These are phyloP conservation scores for Musca domestica DNA, from an alignment of 1,140 invertebrate species.

Conservation along the genomic window DNA sequence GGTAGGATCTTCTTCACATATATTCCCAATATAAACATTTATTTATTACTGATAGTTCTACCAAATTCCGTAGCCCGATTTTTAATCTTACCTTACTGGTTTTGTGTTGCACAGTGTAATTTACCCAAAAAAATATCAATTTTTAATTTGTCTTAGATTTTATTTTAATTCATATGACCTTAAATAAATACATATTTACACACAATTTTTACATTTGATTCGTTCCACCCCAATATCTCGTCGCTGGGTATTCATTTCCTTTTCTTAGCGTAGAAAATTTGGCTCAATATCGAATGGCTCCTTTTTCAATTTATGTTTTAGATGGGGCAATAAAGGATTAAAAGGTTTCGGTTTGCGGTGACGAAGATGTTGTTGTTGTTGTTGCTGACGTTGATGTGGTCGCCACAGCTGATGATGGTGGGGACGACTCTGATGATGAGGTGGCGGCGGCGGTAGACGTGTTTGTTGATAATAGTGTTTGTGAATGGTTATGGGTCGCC, in stretches of 20 bases:
- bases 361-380: not conserved
- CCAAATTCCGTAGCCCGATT: too few relatives aligned
- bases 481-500: slow-evolving; percentile 45
- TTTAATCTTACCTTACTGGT: too few relatives aligned
- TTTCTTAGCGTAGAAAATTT: not conserved
- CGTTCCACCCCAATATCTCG: too few relatives aligned
- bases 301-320: slow-evolving; percentile 13
- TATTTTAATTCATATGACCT: too few relatives aligned
- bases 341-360: not conserved
- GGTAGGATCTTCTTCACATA: too few relatives aligned
- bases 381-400: not conserved
- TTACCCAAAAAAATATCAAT: too few relatives aligned
- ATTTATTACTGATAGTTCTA: too few relatives aligned
- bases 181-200: too few relatives aligned
- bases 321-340: not conserved
- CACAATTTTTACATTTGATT: too few relatives aligned
- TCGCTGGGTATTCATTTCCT: not conserved
- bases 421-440: slow-evolving; percentile 24
- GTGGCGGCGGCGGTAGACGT: slow-evolving; percentile 34
- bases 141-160: too few relatives aligned
- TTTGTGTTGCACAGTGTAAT: too few relatives aligned
- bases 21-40: too few relatives aligned
- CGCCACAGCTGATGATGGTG: not conserved
- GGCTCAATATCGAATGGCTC: not conserved
- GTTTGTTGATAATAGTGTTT: slow-evolving; percentile 48